Evolutionary conservation across 2,113 vertebrate genomes (phyloP), one percentile per base, ranked within the genome.

Genomic region (Ailurus styani): DNA sequence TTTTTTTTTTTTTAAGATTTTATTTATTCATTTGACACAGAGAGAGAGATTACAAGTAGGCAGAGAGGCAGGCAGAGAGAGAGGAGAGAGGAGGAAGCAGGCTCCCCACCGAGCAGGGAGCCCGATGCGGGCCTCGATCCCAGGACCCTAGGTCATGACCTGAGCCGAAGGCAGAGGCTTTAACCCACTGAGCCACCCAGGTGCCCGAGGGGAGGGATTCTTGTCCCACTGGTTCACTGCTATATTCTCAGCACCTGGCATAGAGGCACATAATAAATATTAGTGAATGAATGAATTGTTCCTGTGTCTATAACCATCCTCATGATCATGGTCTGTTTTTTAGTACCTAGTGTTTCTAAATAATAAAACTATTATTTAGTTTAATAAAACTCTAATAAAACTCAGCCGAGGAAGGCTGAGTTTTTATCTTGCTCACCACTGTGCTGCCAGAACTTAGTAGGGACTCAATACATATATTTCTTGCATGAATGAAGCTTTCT

Each of bases 201-300:
- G n/a, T n/a, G n/a, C n/a, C n/a, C n/a, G n/a, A 60, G 45, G 12
- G 54, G 60, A 23, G 25, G 18, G 40, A 62, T 72, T 90, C 90
- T 89, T 70, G 10, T 85, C 83, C 86, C 37, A 60, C 18, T 93
- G 66, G 55, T 52, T 89, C 27, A 95, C 45, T 87, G 27, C n/a
- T 72, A 8, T 87, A 54, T 73, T 97, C 86, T 81, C n/a, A 91
- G n/a, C 34, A 81, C 85, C 77, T 96, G 89, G 40, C 77, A 60
- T 68, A 15, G 5, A 72, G 45, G 60, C 17, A 96, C 20, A 37
- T 62, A 73, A 66, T 73, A 90, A 96, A 95, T 55, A 91, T 21
- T 5, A 66, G 85, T 57, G 78, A 90, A 87, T 73, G 62, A 88
- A 73, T 47, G 84, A 85, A 72, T 66, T 78, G 31, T 92, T 90